A percentile compares a stretch with the other conserved stretches of the same genome.
phyloP scores from a whole-genome alignment of 2,888 invertebrate genomes.

The Neria commutata region DNA sequence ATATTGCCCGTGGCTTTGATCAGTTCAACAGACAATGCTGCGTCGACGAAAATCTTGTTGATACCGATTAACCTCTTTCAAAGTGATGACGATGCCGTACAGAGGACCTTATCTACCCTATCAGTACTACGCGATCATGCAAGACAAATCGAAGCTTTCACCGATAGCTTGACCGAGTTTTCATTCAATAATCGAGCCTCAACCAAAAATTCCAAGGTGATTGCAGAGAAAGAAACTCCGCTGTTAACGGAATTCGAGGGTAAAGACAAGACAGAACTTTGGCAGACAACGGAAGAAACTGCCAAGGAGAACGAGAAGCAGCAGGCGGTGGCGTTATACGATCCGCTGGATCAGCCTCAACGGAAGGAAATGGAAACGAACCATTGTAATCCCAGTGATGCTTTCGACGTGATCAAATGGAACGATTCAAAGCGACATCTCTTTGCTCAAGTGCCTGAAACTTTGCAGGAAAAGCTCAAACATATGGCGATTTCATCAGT shows the following conservation, averaged over 20 bases:
- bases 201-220: not conserved
- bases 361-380: not conserved
- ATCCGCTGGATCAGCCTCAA: constrained; percentile 9
- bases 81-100: constrained; percentile 36
- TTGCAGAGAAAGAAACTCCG: not conserved
- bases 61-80: constrained; percentile 44
- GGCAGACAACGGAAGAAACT: not conserved
- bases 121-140: constrained; percentile 41
- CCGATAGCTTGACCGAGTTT: constrained; percentile 34
- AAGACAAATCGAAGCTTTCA: constrained; percentile 43
- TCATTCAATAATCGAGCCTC: constrained; percentile 21
- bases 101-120: constrained; percentile 40
- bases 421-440: constrained; percentile 9
- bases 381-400: constrained; percentile 9
- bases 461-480: constrained; percentile 33
- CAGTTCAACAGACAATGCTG: constrained; percentile 10
- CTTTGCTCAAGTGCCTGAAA: constrained; percentile 31
- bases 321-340: constrained; percentile 1
- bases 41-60: constrained; percentile 43
- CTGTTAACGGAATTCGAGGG: constrained; percentile 18
- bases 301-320: not conserved
- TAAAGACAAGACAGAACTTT: constrained; percentile 13
- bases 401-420: constrained; percentile 13
- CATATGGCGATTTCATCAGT: constrained; percentile 48
- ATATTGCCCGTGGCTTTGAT: constrained; percentile 33